A percentile compares a stretch with the other conserved stretches of the same genome.
phyloP scores from a whole-genome alignment of 2,113 vertebrate species.

The Actinemys pallida region DNA sequence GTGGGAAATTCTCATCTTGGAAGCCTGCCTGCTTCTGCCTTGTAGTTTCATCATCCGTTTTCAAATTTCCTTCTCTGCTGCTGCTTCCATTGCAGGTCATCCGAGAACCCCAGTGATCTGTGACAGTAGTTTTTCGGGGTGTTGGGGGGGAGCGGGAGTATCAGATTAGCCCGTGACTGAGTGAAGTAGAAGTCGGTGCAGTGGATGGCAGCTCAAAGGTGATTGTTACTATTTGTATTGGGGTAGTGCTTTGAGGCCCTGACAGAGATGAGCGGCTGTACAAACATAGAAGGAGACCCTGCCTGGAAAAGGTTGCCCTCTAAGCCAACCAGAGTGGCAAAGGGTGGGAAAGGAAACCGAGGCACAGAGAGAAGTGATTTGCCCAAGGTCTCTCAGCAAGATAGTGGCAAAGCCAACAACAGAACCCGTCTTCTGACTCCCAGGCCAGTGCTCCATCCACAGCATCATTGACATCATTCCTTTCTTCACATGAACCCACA shows the following conservation, averaged over 20 bases:
- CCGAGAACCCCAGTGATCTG: background rate
- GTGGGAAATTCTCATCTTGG: background rate
- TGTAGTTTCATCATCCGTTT: background rate
- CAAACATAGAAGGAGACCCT: background rate
- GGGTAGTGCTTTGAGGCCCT: rapidly evolving
- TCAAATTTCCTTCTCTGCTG: background rate
- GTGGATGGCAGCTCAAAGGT: background rate
- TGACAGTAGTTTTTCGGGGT: background rate
- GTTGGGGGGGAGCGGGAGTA: background rate
- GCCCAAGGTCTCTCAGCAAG: background rate
- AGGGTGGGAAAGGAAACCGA: background rate
- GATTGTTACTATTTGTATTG: rapidly evolving
- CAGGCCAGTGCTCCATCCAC: background rate
- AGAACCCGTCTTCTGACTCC: rapidly evolving
- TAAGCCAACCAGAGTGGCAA: background rate
- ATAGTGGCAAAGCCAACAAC: background rate
- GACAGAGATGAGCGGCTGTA: background rate
- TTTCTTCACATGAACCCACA: background rate
- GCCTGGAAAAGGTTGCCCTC: background rate
- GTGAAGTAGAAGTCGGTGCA: background rate
- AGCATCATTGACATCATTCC: background rate
- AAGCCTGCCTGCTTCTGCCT: background rate
- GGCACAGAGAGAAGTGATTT: background rate
- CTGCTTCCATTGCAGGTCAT: background rate
- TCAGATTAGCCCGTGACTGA: rapidly evolving